phyloP scores from a whole-genome alignment of 2,797 vertebrate genomes.

The Mormyrus hasselquistii region DNA sequence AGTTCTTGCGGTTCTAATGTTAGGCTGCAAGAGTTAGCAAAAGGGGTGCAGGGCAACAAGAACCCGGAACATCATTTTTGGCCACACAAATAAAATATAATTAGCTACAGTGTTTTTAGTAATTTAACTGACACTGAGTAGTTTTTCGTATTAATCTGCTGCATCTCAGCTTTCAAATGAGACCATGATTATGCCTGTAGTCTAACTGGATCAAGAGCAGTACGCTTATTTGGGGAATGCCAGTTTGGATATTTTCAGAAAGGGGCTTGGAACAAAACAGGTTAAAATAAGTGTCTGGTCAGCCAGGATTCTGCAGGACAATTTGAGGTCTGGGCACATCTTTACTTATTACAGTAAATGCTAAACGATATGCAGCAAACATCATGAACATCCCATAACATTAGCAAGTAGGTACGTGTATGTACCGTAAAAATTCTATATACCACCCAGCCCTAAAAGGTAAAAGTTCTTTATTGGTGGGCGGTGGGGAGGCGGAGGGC shows the following conservation, averaged over 20 bases:
- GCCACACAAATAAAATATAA: not conserved
- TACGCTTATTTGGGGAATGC: not conserved
- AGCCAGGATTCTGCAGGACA: not conserved
- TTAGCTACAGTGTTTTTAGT: not conserved
- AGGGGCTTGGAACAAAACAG: not conserved
- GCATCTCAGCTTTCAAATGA: not conserved
- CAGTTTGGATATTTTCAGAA: not conserved
- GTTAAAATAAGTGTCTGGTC: not conserved
- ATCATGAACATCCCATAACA: not conserved
- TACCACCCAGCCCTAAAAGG: not conserved
- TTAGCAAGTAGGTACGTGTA: not conserved
- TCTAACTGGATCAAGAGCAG: not conserved
- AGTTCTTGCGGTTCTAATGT: not conserved
- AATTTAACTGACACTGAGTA: not conserved
- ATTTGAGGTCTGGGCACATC: not conserved
- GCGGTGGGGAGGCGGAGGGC: not conserved
- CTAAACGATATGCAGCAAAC: not conserved
- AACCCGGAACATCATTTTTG: not conserved
- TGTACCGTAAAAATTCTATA: not conserved
- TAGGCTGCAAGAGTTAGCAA: not conserved
- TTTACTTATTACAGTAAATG: too few relatives aligned
- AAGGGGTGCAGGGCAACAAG: not conserved
- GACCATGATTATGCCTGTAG: not conserved
- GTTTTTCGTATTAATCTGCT: not conserved
- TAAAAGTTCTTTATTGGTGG: not conserved